Conservation (phyloP, 2,888 invertebrate genomes). For the Cephus pulcher region DNA sequence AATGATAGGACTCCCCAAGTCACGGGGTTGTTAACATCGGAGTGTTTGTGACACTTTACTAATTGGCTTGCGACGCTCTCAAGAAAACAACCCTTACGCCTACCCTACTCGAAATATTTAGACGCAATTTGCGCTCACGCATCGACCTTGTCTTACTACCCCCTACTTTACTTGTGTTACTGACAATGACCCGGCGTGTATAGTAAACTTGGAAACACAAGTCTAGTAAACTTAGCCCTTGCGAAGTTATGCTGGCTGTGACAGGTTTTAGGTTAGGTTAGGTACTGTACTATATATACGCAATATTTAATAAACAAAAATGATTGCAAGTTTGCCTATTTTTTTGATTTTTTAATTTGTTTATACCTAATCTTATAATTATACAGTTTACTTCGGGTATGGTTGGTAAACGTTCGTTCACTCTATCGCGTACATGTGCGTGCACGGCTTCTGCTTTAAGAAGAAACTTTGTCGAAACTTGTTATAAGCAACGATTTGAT, state of each 20-base stretch:
- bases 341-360: neutral
- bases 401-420: neutral
- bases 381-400: neutral
- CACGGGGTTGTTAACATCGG: constrained; percentile 30
- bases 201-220: neutral
- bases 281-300: neutral
- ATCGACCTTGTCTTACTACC: neutral
- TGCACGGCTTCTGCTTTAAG: neutral
- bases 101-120: neutral
- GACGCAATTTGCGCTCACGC: neutral
- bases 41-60: constrained; percentile 65
- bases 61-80: constrained; percentile 61
- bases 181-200: neutral
- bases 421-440: neutral
- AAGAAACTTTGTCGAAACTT: constrained; percentile 25
- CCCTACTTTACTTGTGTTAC: neutral
- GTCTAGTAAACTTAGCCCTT: neutral
- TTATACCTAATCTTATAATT: neutral
- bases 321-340: neutral
- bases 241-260: neutral
- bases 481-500: constrained; percentile 55
- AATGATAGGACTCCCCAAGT: neutral
- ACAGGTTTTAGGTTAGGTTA: neutral
- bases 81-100: constrained; percentile 56
- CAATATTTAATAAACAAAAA: neutral